phyloP scores from a whole-genome alignment of 1,140 invertebrate genomes.

The Portunus trituberculatus region DNA sequence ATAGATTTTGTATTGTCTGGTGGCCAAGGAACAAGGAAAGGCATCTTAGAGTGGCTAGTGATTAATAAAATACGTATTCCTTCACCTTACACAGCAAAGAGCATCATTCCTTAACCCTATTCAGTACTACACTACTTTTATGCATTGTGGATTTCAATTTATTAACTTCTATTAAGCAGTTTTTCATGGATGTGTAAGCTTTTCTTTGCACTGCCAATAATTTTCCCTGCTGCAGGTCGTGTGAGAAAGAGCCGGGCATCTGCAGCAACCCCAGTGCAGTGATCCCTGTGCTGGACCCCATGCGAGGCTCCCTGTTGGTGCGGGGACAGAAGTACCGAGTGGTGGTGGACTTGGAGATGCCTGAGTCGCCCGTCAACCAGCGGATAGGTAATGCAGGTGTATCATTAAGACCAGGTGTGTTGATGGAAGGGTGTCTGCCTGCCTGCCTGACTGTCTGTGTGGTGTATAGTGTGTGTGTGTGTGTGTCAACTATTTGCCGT shows the following conservation, averaged over 20 bases:
- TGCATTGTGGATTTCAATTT: no score
- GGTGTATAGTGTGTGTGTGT: no score
- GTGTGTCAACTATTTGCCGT: no score
- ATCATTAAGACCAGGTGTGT: conserved; percentile 55
- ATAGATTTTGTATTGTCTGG: no score
- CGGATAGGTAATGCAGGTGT: conserved; percentile 63
- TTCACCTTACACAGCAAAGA: no score
- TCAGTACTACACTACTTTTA: no score
- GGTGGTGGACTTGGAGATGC: conserved; percentile 69
- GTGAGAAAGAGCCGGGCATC: conserved; percentile 52
- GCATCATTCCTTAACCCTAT: no score
- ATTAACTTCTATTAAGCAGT: neutral
- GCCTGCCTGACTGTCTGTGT: neutral
- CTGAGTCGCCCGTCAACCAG: conserved; percentile 62
- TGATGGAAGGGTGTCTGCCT: neutral
- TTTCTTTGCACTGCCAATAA: neutral
- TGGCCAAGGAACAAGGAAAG: no score
- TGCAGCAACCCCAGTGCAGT: conserved; percentile 61
- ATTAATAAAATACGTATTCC: no score
- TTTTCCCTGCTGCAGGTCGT: conserved; percentile 36
- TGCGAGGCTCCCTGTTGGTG: conserved; percentile 51
- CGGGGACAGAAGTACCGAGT: conserved; percentile 69
- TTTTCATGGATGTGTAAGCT: neutral
- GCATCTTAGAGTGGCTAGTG: no score
- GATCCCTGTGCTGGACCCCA: conserved; percentile 50